phyloP scores from a whole-genome alignment of 2,888 invertebrate species.

The Brenthis hecate region DNA sequence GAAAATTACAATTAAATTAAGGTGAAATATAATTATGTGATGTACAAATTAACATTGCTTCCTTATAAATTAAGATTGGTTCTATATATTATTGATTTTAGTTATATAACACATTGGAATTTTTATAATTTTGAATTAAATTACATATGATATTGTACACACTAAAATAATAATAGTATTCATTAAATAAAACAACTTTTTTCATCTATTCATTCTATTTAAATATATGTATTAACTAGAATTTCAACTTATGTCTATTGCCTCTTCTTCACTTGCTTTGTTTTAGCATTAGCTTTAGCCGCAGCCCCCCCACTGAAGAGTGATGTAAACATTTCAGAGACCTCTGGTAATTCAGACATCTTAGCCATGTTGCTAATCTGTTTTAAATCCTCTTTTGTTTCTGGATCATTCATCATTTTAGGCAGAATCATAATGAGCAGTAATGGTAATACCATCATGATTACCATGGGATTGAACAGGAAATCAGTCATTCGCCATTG shows the following conservation, averaged over 20 bases:
- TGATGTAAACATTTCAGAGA: slow-evolving; percentile 96
- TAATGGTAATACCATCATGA: slow-evolving; percentile 98
- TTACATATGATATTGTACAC: too few species aligned
- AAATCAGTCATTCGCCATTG: slow-evolving; percentile 99
- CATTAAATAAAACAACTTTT: slow-evolving; percentile 41
- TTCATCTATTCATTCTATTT: slow-evolving; percentile 48
- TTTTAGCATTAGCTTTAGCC: slow-evolving; percentile 69
- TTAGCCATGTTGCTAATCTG: slow-evolving; percentile 91
- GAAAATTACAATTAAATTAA: too few species aligned
- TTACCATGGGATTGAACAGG: slow-evolving; percentile 97
- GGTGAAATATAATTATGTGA: too few species aligned
- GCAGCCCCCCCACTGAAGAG: slow-evolving; percentile 89
- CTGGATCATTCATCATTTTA: slow-evolving; percentile 98
- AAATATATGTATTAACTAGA: slow-evolving; percentile 6
- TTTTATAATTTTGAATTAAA: too few species aligned
- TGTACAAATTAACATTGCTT: too few species aligned
- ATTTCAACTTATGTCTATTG: slow-evolving; percentile 51
- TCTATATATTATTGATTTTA: too few species aligned
- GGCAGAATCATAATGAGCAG: slow-evolving; percentile 95
- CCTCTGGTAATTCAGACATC: slow-evolving; percentile 95
- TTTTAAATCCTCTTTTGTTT: slow-evolving; percentile 97
- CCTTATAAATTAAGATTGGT: too few species aligned
- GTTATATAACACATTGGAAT: too few species aligned
- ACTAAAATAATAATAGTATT: too few species aligned
- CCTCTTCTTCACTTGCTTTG: slow-evolving; percentile 75